phyloP scores from a whole-genome alignment of 1,140 invertebrate species.

The Helicorthomorpha holstii region DNA sequence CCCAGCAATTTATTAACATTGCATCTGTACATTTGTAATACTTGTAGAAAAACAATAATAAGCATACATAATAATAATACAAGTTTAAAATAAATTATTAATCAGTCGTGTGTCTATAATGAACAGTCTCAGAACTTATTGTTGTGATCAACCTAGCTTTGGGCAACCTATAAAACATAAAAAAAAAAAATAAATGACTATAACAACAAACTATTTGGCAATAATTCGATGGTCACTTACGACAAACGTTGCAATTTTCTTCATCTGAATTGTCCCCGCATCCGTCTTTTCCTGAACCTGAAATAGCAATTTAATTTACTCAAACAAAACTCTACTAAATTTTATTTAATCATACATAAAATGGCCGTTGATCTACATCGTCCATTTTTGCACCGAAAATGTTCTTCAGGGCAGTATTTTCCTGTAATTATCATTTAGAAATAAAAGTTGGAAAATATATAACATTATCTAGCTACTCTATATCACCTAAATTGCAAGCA shows the following conservation, averaged over 20 bases:
- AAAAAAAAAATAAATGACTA: not conserved
- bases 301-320: too few relatives aligned
- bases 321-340: too few relatives aligned
- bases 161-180: not conserved
- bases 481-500: conserved; percentile 35
- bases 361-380: conserved; percentile 70
- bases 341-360: too few relatives aligned
- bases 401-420: conserved; percentile 27
- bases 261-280: conserved; percentile 81
- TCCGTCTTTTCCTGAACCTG: conserved; percentile 64
- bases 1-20: too few relatives aligned
- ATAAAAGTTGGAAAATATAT: not conserved
- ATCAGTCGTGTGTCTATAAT: too few relatives aligned
- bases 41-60: too few relatives aligned
- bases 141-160: too few relatives aligned
- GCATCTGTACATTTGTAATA: too few relatives aligned
- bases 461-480: conserved; percentile 8
- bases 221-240: conserved; percentile 37
- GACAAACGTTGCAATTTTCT: conserved; percentile 58
- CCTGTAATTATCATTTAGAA: conserved; percentile 5
- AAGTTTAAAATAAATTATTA: too few relatives aligned
- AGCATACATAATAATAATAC: too few relatives aligned
- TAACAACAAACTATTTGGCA: not conserved
- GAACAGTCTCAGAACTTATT: too few relatives aligned
- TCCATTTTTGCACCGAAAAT: conserved; percentile 64